Percentiles rank a stretch among this genome's conserved stretches.
Evolutionary conservation across 1,140 invertebrate species (phyloP).

Genomic region (Tetraneura akinire): DNA sequence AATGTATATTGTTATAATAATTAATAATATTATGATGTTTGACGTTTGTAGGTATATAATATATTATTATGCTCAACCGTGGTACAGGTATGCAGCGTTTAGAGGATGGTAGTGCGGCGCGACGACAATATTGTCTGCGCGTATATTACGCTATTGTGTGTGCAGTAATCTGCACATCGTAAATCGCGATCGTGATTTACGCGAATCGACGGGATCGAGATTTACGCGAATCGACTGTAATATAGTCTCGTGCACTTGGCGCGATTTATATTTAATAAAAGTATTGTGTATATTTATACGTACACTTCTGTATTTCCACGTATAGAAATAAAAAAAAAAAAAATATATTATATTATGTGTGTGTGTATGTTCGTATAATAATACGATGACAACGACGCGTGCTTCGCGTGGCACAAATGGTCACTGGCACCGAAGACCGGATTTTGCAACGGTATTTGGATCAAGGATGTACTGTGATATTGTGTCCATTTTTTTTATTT

Average conservation of each 20-base stretch:
- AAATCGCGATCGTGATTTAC: conserved; percentile 13
- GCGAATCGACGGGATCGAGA: background rate
- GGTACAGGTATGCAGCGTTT: too few species aligned
- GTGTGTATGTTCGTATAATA: too few species aligned
- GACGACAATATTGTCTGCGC: too few species aligned
- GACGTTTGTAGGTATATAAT: too few species aligned
- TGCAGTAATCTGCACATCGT: background rate
- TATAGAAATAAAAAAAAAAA: background rate
- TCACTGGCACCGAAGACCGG: conserved; percentile 14
- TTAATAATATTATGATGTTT: too few species aligned
- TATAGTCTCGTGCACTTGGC: background rate
- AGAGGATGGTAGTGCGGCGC: too few species aligned
- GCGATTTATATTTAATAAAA: background rate
- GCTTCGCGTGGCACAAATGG: conserved; percentile 27
- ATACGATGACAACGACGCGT: conserved; percentile 7
- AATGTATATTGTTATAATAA: too few species aligned
- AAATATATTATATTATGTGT: too few species aligned
- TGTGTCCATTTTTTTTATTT: background rate
- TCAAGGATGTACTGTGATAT: conserved; percentile 32
- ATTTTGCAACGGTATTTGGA: conserved; percentile 47
- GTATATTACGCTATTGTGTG: background rate
- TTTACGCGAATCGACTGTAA: conserved; percentile 1
- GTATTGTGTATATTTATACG: background rate
- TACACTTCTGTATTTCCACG: background rate
- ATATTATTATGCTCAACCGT: too few species aligned